Conservation (phyloP, 1,140 invertebrate species). For the Caerostris darwini region DNA sequence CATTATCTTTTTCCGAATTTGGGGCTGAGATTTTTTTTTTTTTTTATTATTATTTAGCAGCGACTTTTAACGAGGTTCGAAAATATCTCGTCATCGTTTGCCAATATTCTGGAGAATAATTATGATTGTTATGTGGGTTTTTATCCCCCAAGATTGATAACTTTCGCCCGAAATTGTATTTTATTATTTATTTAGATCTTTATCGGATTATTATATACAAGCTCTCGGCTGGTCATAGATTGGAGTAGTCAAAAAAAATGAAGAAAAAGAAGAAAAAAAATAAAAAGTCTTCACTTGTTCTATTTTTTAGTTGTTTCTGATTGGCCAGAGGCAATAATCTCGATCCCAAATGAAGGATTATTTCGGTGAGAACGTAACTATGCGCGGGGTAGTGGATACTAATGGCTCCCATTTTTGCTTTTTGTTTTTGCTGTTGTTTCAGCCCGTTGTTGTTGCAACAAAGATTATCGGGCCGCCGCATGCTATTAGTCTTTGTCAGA, state of each 20-base stretch:
- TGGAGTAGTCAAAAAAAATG: not conserved
- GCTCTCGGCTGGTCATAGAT: not conserved
- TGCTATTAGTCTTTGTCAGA: slow-evolving; percentile 61
- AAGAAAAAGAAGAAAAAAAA: not conserved
- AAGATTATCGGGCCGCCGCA: slow-evolving; percentile 36
- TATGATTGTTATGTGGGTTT: slow-evolving; percentile 62
- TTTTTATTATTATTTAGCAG: not conserved
- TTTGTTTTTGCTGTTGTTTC: not conserved
- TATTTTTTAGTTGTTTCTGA: not conserved
- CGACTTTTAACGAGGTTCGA: slow-evolving; percentile 43
- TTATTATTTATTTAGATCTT: slow-evolving; percentile 75
- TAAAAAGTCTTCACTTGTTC: not conserved
- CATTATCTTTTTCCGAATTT: slow-evolving; percentile 13
- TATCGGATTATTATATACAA: slow-evolving; percentile 70
- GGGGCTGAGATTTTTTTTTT: not conserved
- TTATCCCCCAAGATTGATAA: slow-evolving; percentile 65
- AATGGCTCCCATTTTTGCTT: slow-evolving; percentile 29
- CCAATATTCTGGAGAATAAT: slow-evolving; percentile 55
- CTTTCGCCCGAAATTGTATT: slow-evolving; percentile 61
- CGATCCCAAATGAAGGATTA: slow-evolving; percentile 59
- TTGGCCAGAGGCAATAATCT: not conserved
- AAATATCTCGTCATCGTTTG: slow-evolving; percentile 55
- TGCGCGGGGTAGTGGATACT: slow-evolving; percentile 4
- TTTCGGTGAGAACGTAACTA: not conserved
- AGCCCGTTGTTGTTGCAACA: slow-evolving; percentile 58